These are phyloP conservation scores for Bubo bubo DNA, from an alignment of 2,113 vertebrate genomes.

Conservation along the genomic window DNA sequence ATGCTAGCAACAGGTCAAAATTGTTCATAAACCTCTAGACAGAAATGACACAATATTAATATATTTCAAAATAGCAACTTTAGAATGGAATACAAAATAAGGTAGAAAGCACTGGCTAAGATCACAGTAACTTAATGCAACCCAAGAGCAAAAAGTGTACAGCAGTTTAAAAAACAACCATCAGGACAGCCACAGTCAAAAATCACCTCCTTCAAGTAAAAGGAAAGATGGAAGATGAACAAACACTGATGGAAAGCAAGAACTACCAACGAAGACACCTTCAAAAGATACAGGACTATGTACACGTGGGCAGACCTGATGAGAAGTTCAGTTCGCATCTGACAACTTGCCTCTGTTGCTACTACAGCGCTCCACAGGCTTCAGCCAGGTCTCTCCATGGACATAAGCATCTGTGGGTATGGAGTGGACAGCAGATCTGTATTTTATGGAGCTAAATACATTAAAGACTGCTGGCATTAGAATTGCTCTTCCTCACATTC, in stretches of 20 bases:
- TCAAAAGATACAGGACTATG: neutral
- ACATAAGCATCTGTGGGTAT: accelerated
- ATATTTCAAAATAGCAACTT: neutral
- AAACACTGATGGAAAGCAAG: neutral
- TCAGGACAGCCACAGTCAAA: neutral
- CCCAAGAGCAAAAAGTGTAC: neutral
- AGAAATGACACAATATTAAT: neutral
- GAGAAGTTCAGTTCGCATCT: neutral
- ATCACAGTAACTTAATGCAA: neutral
- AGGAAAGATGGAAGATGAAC: neutral
- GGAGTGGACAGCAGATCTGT: neutral
- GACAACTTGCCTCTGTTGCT: neutral
- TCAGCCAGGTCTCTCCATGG: neutral
- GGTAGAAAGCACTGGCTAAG: neutral
- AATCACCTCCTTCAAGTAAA: conserved; percentile 2
- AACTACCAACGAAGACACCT: neutral
- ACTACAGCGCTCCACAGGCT: neutral
- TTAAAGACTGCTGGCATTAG: neutral
- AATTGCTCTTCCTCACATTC: neutral
- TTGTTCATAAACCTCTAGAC: neutral
- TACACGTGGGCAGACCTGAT: neutral
- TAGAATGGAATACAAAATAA: conserved; percentile 19
- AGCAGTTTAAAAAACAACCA: neutral
- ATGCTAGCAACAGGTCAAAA: neutral
- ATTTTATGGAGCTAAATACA: neutral